A percentile compares a stretch with the other conserved stretches of the same genome.
Evolutionary conservation across 2,888 invertebrate species (phyloP).

Genomic region (Ormyrus labotus): DNA sequence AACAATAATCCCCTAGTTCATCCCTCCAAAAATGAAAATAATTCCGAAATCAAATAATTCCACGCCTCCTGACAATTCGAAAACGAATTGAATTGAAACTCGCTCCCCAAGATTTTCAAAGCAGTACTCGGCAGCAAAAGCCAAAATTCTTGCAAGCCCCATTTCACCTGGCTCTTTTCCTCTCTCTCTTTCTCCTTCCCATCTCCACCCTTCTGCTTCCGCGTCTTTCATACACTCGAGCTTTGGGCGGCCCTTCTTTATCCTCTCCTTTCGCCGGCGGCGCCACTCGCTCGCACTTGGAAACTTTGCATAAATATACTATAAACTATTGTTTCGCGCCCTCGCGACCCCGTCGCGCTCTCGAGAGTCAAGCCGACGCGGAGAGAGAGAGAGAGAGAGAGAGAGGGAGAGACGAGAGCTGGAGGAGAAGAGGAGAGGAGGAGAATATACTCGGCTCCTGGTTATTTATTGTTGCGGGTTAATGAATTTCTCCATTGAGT

Average conservation of each 20-base stretch:
- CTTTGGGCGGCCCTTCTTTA: background rate
- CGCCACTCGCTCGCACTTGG: constrained; percentile 63
- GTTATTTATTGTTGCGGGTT: constrained; percentile 72
- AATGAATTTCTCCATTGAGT: constrained; percentile 71
- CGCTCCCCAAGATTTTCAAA: too few species aligned
- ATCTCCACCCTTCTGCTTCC: constrained; percentile 49
- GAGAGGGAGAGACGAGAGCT: too few species aligned
- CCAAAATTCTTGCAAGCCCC: too few species aligned
- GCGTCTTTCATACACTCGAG: too few species aligned
- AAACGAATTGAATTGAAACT: too few species aligned
- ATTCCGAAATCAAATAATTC: too few species aligned
- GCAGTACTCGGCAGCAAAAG: too few species aligned
- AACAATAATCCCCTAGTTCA: too few species aligned
- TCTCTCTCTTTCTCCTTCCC: background rate
- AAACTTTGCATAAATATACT: constrained; percentile 74
- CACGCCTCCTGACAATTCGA: too few species aligned
- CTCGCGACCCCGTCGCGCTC: constrained; percentile 12
- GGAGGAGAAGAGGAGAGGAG: too few species aligned
- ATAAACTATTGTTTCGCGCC: constrained; percentile 70
- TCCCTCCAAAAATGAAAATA: too few species aligned
- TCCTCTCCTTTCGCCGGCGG: background rate
- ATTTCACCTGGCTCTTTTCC: too few species aligned
- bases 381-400: constrained; percentile 16
- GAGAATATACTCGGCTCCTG: constrained; percentile 23
- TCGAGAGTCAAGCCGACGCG: background rate